Evolutionary conservation across 2,888 invertebrate genomes (phyloP), one percentile per base, ranked within the genome.

Genomic region (Stenodera caucasica): DNA sequence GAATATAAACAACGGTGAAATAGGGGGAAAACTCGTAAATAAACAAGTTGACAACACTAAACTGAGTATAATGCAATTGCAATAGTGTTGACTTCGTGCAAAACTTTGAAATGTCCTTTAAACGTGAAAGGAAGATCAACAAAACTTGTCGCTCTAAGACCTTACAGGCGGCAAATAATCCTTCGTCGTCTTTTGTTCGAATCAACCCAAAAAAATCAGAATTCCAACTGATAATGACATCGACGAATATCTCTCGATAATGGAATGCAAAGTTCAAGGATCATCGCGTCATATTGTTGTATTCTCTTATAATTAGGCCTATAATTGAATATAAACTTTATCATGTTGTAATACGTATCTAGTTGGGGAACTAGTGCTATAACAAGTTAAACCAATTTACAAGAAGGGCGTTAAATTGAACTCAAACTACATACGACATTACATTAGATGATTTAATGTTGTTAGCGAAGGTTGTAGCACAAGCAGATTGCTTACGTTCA

Each of bases 361-460:
- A 55, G 51, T 61, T 61, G 9, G 50, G 33, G 45, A 53, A 51
- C 49, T 40, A 51, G 50, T 26, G 51, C 55, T 58, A 52, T 55
- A 61, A 58, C 52, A 55, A 57, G 55, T 58, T 61, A 61, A 61
- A 40, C 55, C 61, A 57, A 58, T 61, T 61, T 61, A 55, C 61
- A 61, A 57, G 57, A 57, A 53, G 50, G 49, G 53, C 51, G 54
- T 53, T 54, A 61, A 49, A 57, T 49, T 57, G 57, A 61, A 61
- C 61, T 61, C 58, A 52, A 45, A 52, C 52, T 32, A 58, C 58
- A 61, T 45, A 15, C 33, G 54, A 58, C 52, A 61, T 61, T 58
- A 58, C 55, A 55, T 54, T 60, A 57, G 57, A 60, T 50, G 54
- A 54, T 14, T 50, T 60, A 60, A 60, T 49, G 33, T 21, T 15